A percentile compares a stretch with the other conserved stretches of the same genome.
Evolutionary conservation across 2,888 invertebrate species (phyloP).

Genomic region (Theretra japonica): DNA sequence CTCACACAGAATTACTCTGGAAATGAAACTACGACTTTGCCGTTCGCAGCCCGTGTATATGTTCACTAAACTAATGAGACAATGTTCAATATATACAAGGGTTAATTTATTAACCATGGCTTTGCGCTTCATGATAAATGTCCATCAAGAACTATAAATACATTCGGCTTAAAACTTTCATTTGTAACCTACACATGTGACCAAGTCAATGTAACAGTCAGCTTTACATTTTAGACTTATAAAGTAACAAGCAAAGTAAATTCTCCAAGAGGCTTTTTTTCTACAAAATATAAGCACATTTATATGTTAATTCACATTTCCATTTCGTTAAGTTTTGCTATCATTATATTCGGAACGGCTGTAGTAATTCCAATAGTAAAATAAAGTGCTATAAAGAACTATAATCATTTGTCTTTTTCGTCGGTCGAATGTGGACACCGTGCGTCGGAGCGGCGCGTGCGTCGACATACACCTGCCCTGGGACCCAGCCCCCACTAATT

Average conservation of each 20-base stretch:
- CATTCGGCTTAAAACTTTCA: background rate
- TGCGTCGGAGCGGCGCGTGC: conserved; percentile 61
- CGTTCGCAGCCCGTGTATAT: too few species aligned
- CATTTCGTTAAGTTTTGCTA: conserved; percentile 9
- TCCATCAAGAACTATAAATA: background rate
- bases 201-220: background rate
- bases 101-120: too few species aligned
- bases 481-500: conserved; percentile 80
- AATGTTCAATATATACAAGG: too few species aligned
- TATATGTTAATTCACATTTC: background rate
- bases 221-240: background rate
- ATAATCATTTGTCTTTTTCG: conserved; percentile 28
- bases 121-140: too few species aligned
- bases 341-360: conserved; percentile 11
- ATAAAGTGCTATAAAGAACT: conserved; percentile 26
- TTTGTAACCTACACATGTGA: background rate
- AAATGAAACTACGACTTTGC: too few species aligned
- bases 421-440: conserved; percentile 26
- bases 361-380: conserved; percentile 15
- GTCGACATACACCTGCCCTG: conserved; percentile 72
- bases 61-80: too few species aligned
- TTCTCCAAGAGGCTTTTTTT: background rate
- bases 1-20: too few species aligned
- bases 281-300: background rate
- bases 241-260: background rate